These are phyloP conservation scores for Orcinus orca DNA, from an alignment of 2,113 vertebrate species.

Conservation along the genomic window DNA sequence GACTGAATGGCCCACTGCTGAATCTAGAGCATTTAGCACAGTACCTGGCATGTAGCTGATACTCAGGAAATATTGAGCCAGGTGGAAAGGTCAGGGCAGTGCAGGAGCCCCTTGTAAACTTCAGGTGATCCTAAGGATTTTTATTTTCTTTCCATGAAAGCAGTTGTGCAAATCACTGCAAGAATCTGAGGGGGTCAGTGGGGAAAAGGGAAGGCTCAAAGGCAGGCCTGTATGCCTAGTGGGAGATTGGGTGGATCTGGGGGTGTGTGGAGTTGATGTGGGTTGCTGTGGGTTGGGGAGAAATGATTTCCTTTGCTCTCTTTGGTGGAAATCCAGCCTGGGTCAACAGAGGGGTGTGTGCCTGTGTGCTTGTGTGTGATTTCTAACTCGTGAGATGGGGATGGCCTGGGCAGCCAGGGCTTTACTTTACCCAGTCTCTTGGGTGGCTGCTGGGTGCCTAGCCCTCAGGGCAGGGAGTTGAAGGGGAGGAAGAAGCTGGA, in stretches of 20 bases:
- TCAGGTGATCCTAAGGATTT: constrained; percentile 1
- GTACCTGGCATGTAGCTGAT: not conserved
- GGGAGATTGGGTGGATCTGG: not conserved
- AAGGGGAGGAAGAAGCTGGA: not conserved
- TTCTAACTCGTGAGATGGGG: not conserved
- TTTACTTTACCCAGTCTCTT: not conserved
- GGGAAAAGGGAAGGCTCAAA: constrained; percentile 18
- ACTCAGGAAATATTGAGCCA: not conserved
- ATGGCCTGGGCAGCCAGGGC: not conserved
- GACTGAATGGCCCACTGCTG: not conserved
- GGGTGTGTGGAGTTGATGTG: not conserved
- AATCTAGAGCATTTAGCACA: not conserved
- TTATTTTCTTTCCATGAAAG: constrained; percentile 52
- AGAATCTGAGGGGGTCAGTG: not conserved
- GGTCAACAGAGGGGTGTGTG: not conserved
- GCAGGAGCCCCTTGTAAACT: not conserved
- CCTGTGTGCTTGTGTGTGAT: not conserved
- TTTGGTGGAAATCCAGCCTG: constrained; percentile 4
- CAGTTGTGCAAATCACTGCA: constrained; percentile 38
- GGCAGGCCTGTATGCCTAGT: not conserved
- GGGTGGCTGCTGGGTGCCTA: not conserved
- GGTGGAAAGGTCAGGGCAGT: not conserved
- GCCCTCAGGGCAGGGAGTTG: not conserved
- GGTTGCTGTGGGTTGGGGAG: not conserved
- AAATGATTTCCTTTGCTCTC: constrained; percentile 39